Percentiles rank a stretch among this genome's conserved stretches.
phyloP scores from a whole-genome alignment of 2,113 vertebrate species.

The Seriola rivoliana region DNA sequence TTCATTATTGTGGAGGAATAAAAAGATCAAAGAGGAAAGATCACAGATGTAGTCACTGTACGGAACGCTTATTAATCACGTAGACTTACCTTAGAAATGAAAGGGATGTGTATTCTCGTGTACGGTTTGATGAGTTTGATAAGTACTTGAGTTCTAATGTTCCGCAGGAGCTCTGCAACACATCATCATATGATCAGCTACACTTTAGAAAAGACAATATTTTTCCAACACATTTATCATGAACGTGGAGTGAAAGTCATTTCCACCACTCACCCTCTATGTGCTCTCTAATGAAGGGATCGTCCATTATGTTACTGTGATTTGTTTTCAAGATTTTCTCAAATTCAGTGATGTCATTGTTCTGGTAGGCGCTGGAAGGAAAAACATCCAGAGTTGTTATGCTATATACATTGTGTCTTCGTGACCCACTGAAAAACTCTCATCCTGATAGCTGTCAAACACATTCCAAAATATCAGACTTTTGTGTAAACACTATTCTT shows the following conservation, averaged over 20 bases:
- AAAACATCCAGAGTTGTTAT: conserved; percentile 57
- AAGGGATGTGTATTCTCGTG: conserved; percentile 99
- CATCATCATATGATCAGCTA: conserved; percentile 54
- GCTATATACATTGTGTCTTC: conserved; percentile 52
- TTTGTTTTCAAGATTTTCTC: conserved; percentile 99
- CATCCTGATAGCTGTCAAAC: conserved; percentile 43
- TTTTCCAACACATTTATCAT: neutral
- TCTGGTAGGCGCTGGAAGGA: conserved; percentile 97
- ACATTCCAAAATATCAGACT: conserved; percentile 44
- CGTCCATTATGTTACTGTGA: conserved; percentile 99
- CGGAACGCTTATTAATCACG: neutral
- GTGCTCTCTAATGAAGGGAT: conserved; percentile 99
- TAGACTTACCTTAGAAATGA: conserved; percentile 97
- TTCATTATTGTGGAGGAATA: neutral
- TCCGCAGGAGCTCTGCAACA: conserved; percentile 94
- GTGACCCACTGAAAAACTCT: conserved; percentile 34
- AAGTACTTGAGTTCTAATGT: conserved; percentile 99
- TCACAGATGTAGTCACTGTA: neutral
- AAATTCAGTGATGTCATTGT: conserved; percentile 99
- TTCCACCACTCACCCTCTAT: conserved; percentile 92
- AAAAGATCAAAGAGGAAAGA: neutral
- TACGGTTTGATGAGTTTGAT: conserved; percentile 99
- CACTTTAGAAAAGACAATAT: neutral
- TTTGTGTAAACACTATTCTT: conserved; percentile 68
- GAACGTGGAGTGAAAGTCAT: conserved; percentile 17